These are phyloP conservation scores for Villa cingulata DNA, from an alignment of 2,888 invertebrate genomes.

Conservation along the genomic window DNA sequence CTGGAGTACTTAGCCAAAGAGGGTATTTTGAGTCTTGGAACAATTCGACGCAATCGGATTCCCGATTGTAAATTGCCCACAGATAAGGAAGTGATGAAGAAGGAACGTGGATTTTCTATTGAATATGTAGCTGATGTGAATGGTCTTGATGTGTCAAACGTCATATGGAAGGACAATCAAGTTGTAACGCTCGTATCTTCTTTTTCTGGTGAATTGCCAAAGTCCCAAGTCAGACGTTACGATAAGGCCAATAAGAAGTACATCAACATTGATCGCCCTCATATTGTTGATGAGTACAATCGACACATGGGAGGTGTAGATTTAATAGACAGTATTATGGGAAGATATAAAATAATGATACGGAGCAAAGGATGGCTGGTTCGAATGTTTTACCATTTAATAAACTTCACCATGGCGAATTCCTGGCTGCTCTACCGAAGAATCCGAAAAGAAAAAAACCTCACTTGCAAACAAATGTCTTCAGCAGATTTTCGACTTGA, in stretches of 20 bases:
- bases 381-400: slow-evolving; percentile 22
- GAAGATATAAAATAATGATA: not conserved
- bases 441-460: slow-evolving; percentile 1
- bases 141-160: slow-evolving; percentile 10
- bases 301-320: slow-evolving; percentile 7
- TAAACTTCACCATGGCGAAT: slow-evolving; percentile 21
- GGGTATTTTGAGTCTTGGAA: slow-evolving; percentile 18
- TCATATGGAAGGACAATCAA: slow-evolving; percentile 7
- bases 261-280: slow-evolving; percentile 9
- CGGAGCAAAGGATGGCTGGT: too few species aligned
- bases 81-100: slow-evolving; percentile 17
- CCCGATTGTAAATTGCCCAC: slow-evolving; percentile 17
- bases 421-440: slow-evolving; percentile 17
- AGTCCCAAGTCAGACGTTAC: slow-evolving; percentile 16
- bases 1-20: slow-evolving; percentile 21
- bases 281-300: slow-evolving; percentile 19
- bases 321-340: slow-evolving; percentile 15
- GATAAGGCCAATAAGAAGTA: slow-evolving; percentile 17
- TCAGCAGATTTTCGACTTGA: slow-evolving; percentile 10
- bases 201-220: slow-evolving; percentile 6
- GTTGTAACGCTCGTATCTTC: slow-evolving; percentile 3
- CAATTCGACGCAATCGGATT: slow-evolving; percentile 23
- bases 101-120: slow-evolving; percentile 15
- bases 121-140: slow-evolving; percentile 17
- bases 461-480: slow-evolving; percentile 4